Conservation (phyloP, 2,797 vertebrate genomes). For the Erpetoichthys calabaricus region DNA sequence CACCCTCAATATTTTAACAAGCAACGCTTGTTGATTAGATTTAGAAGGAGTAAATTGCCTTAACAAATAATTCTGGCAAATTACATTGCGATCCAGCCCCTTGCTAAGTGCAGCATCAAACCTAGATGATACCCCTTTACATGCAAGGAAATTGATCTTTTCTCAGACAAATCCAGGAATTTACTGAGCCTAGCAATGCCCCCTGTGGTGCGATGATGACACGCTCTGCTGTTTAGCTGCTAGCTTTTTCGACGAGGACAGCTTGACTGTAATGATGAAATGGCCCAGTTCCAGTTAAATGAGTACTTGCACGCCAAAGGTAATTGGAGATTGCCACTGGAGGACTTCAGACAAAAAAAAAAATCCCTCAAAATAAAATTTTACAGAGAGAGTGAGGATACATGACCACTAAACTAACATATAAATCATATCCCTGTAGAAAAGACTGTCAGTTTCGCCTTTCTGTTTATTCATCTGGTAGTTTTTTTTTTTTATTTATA, state of each 20-base stretch:
- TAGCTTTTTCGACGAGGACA: conserved; percentile 12
- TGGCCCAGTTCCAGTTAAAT: conserved; percentile 46
- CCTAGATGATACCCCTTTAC: conserved; percentile 32
- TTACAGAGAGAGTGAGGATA: too few relatives aligned
- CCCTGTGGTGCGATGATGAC: conserved; percentile 31
- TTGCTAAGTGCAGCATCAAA: conserved; percentile 14
- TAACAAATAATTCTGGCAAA: conserved; percentile 29
- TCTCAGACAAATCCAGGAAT: conserved; percentile 37
- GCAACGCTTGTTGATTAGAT: conserved; percentile 28
- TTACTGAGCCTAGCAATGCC: conserved; percentile 27
- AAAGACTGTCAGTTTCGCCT: too few relatives aligned
- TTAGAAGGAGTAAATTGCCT: conserved; percentile 28
- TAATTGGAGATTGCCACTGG: conserved; percentile 43
- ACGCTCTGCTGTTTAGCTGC: conserved; percentile 33
- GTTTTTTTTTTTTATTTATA: too few relatives aligned
- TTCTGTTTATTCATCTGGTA: too few relatives aligned
- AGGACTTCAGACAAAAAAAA: conserved; percentile 26
- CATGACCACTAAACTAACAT: too few relatives aligned
- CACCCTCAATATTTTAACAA: conserved; percentile 21
- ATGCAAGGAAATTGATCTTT: conserved; percentile 33
- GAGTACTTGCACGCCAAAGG: conserved; percentile 38
- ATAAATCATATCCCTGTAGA: too few relatives aligned
- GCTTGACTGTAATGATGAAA: conserved; percentile 40
- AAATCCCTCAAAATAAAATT: too few relatives aligned
- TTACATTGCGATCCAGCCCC: conserved; percentile 10